Percentiles rank a stretch among this genome's conserved stretches.
phyloP scores from a whole-genome alignment of 2,888 invertebrate genomes.

The Catocala fraxini region DNA sequence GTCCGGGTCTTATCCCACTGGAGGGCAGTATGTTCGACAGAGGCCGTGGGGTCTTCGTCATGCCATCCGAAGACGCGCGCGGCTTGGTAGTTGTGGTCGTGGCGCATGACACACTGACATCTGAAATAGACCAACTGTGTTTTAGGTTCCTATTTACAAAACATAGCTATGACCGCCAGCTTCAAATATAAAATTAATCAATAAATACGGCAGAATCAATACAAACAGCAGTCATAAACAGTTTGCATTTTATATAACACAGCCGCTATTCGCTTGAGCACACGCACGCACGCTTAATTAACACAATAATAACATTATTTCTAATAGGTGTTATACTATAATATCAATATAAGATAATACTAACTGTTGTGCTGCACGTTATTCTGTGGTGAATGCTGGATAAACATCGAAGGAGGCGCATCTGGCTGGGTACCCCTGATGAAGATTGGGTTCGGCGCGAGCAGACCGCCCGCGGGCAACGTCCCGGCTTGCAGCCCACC shows the following conservation, averaged over 20 bases:
- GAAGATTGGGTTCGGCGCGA: slow-evolving; percentile 93
- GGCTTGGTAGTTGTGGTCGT: slow-evolving; percentile 72
- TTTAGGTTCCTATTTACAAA: too few relatives aligned
- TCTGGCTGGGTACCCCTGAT: slow-evolving; percentile 94
- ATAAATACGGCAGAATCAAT: too few relatives aligned
- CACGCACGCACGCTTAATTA: not conserved
- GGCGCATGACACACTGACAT: slow-evolving; percentile 76
- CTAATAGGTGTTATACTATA: not conserved
- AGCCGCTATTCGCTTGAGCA: not conserved
- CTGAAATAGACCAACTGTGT: slow-evolving; percentile 48
- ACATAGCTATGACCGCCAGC: not conserved
- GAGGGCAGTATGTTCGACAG: slow-evolving; percentile 89
- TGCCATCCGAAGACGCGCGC: slow-evolving; percentile 72
- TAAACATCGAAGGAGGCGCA: slow-evolving; percentile 91
- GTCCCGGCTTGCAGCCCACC: slow-evolving; percentile 90
- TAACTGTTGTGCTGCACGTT: slow-evolving; percentile 80
- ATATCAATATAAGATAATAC: slow-evolving; percentile 55
- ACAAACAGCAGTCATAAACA: too few relatives aligned
- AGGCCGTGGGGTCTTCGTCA: slow-evolving; percentile 80
- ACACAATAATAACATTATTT: not conserved
- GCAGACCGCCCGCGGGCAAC: slow-evolving; percentile 88
- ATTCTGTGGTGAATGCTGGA: slow-evolving; percentile 92
- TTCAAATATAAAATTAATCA: not conserved
- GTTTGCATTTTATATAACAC: not conserved
- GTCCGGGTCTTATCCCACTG: slow-evolving; percentile 90